These are phyloP conservation scores for Erithacus rubecula DNA, from an alignment of 2,797 vertebrate genomes.

Conservation along the genomic window DNA sequence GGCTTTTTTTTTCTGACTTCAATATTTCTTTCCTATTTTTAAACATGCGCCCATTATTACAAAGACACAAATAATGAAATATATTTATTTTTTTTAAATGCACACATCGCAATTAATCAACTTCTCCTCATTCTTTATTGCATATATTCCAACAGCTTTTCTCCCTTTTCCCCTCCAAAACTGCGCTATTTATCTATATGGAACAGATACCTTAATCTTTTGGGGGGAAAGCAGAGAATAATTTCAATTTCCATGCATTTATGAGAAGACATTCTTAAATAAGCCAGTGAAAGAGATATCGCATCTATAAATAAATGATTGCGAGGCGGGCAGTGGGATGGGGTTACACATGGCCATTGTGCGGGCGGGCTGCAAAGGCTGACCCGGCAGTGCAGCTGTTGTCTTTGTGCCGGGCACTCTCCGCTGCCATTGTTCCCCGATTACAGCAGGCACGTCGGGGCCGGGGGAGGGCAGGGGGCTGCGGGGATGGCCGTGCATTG, in stretches of 20 bases:
- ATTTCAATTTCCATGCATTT: slow-evolving; percentile 77
- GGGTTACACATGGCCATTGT: slow-evolving; percentile 70
- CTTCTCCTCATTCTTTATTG: background rate
- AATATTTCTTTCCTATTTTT: background rate
- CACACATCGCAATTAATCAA: background rate
- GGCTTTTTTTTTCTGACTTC: background rate
- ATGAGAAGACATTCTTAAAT: slow-evolving; percentile 73
- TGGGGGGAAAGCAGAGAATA: slow-evolving; percentile 44
- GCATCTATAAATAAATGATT: slow-evolving; percentile 82
- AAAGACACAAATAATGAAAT: slow-evolving; percentile 16
- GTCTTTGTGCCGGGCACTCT: slow-evolving; percentile 80
- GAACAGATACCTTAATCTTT: slow-evolving; percentile 69
- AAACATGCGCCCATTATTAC: background rate
- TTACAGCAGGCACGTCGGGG: slow-evolving; percentile 63
- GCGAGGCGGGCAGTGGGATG: slow-evolving; percentile 42
- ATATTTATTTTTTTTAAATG: background rate
- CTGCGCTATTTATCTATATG: background rate
- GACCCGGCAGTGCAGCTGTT: slow-evolving; percentile 80
- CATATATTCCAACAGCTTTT: background rate
- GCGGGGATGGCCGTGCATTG: slow-evolving; percentile 50
- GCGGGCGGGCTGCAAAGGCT: slow-evolving; percentile 52
- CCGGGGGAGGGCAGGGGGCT: background rate
- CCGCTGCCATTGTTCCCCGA: slow-evolving; percentile 77
- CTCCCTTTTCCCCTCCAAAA: background rate
- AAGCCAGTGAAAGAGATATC: slow-evolving; percentile 68